Evolutionary conservation across 2,797 vertebrate species (phyloP), one percentile per base, ranked within the genome.

Genomic region (Brotula barbata): DNA sequence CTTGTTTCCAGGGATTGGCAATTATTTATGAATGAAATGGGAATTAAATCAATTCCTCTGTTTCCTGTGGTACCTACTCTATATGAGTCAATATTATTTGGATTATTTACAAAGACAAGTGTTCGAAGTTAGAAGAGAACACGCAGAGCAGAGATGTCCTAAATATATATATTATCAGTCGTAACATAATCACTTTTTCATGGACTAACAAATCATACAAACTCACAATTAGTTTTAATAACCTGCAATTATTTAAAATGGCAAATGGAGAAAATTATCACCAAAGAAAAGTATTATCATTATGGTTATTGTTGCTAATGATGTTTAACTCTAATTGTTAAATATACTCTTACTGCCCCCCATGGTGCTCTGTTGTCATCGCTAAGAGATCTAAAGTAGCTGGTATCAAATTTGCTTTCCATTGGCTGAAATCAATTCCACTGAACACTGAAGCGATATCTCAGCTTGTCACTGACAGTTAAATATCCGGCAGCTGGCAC

Each of bases 401-500:
- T 39, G 15, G 21, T 23, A 36, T 43, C 5, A 51, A 31, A 36
- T 39, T 55, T 17, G 22, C 16, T 40, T 22, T 33, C 46, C 40
- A 22, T 37, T 7, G 2, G 16, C 58, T 68, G 54, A 67, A 48
- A 46, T 45, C 17, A 25, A 34, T 41, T 34, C 45, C 58, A 25
- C 23, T 50, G 33, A 23, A 59, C 31, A 34, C 47, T 40, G 33
- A 54, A 50, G 51, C 45, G 22, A 48, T 16, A 31, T 49, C 58
- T 61, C 19, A n/a, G 51, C 55, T 67, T 13, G n/a, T 51, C 68
- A 73, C 71, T 62, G 55, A 66, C 69, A 59, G 60, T 64, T 66
- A 47, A 82, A 71, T 70, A 54, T 55, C 71, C 59, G 65, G 73
- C 31, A 66, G 65, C 80, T 65, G 71, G 56, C 73, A 75, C 65